Conservation (phyloP, 2,797 vertebrate species). For the Tiaroga cobitis region DNA sequence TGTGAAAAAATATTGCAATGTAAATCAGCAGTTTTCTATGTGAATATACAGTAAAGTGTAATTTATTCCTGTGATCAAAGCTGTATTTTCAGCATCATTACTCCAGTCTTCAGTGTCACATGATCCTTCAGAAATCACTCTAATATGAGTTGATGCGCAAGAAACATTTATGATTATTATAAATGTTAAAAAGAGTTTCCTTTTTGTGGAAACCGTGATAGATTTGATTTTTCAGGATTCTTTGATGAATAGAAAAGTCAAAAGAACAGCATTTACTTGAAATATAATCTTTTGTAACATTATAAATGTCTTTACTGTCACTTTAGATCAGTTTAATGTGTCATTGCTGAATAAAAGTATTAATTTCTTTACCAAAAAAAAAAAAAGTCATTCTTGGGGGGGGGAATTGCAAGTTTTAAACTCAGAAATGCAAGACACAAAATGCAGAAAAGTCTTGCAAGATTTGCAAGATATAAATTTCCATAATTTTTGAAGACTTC, state of each 20-base stretch:
- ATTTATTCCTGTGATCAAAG: background rate
- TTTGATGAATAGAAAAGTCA: background rate
- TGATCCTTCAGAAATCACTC: background rate
- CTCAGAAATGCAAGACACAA: too few species aligned
- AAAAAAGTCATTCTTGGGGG: too few species aligned
- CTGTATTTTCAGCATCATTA: background rate
- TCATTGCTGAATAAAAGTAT: background rate
- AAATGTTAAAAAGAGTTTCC: rapidly evolving
- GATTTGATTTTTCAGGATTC: too few species aligned
- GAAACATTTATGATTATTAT: background rate
- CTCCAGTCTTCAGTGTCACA: too few species aligned
- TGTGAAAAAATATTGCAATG: background rate
- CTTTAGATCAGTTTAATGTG: background rate
- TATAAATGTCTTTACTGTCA: background rate
- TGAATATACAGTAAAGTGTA: background rate
- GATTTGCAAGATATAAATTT: background rate
- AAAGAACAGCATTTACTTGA: background rate
- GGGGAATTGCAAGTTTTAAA: too few species aligned
- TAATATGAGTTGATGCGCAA: background rate
- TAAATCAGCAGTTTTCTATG: background rate
- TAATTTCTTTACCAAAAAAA: background rate
- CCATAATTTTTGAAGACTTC: too few species aligned
- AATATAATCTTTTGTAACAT: background rate
- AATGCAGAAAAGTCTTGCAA: background rate
- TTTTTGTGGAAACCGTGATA: too few species aligned